These are phyloP conservation scores for Lochmaea capreae DNA, from an alignment of 2,888 invertebrate genomes.

Conservation along the genomic window DNA sequence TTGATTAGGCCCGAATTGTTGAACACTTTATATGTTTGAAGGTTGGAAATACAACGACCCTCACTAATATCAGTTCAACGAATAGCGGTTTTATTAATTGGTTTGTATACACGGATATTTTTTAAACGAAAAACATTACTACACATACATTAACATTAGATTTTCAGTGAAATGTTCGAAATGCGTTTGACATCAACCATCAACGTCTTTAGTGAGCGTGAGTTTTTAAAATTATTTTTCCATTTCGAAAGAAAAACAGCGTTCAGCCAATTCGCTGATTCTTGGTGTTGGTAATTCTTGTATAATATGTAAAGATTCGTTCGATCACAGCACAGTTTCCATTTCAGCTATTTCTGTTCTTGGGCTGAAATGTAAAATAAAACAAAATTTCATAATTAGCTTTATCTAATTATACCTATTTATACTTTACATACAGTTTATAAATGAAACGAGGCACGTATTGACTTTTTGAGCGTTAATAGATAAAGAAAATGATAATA, in stretches of 20 bases:
- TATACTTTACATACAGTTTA: too few species aligned
- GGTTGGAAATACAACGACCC: too few species aligned
- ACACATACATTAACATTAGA: not conserved
- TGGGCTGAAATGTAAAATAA: constrained; percentile 60
- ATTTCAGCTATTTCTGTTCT: constrained; percentile 85
- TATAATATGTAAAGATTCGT: constrained; percentile 40
- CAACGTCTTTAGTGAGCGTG: not conserved
- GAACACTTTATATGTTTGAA: too few species aligned
- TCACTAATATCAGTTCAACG: too few species aligned
- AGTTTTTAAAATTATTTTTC: not conserved
- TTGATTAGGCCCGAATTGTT: too few species aligned
- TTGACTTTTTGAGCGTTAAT: too few species aligned
- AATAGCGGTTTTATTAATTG: too few species aligned
- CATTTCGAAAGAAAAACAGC: constrained; percentile 17
- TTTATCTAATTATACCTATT: not conserved
- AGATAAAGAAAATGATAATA: too few species aligned
- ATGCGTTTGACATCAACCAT: not conserved
- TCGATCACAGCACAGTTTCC: constrained; percentile 90
- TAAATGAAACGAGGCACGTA: too few species aligned
- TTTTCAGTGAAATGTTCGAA: constrained; percentile 3
- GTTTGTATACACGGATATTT: not conserved
- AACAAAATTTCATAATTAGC: not conserved
- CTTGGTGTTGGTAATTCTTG: constrained; percentile 45
- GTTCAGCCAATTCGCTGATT: constrained; percentile 9
- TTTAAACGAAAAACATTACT: not conserved